Base-by-base conservation (phyloP, 2,797 vertebrate species). In the Prionace glauca region DNA sequence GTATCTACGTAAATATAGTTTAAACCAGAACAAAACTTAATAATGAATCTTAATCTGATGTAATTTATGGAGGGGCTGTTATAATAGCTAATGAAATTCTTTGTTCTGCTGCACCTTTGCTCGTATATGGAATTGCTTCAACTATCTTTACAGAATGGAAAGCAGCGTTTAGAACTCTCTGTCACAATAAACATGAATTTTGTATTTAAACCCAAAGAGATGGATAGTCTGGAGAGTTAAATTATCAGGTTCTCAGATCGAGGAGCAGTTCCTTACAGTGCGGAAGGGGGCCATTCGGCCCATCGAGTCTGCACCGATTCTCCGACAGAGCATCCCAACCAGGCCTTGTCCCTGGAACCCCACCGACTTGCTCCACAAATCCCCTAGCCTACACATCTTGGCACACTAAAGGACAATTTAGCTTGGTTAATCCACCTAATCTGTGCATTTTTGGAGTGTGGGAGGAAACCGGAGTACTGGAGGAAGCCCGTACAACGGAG, bases 171-270 rank as follows among this genome's bases (percentile, higher is more conserved):
- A 74, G 69, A 50, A 29, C 56, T 56, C 16, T 94, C 74, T 94
- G 36, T 5, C 4, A 24, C 65, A 72, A 92, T 50, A 32, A 12
- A 50, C 97, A 97, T 96, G 86, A 96, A 96, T 96, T 95, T 97
- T 95, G 96, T 96, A 97, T 97, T 96, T 96, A 96, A 97, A 97
- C 96, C 96, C 96, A 97, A 97, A 97, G 97, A 97, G 96, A 96
- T 96, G 72, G 95, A 91, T 95, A n/a, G 26, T 41, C 20, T 69
- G 95, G 77, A 72, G 20, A 84, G 71, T 26, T 79, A 20, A 14
- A 45, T 65, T 86, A 41, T 2, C 50, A 32, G 20, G 60, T 65
- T 67, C 8, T 50, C 14, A n/a, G 14, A 29, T 32, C 77, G 36
- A 32, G 45, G 29, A n/a, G 71, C 9, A 0, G 67, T 94, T 36